phyloP scores from a whole-genome alignment of 1,140 invertebrate genomes.

The Radopholus similis region DNA sequence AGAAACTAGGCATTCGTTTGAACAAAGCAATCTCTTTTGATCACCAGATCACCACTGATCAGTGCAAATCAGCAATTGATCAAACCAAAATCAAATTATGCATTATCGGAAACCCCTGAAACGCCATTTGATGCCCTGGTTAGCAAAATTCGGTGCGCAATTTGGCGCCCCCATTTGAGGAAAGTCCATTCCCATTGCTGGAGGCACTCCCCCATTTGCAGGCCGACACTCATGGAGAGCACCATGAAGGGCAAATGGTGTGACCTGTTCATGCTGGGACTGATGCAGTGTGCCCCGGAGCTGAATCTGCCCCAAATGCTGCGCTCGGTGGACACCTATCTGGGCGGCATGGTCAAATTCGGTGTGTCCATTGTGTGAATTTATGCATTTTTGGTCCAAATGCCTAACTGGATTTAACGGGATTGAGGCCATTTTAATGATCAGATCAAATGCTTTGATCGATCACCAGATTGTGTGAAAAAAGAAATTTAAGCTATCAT shows the following conservation, averaged over 20 bases:
- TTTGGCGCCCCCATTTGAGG: not conserved
- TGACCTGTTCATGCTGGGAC: constrained; percentile 82
- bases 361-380: constrained; percentile 50
- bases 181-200: too few species aligned
- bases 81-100: not conserved
- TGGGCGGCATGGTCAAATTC: constrained; percentile 61
- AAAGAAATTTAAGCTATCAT: too few species aligned
- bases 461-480: too few species aligned
- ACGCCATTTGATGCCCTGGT: not conserved
- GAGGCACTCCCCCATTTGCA: too few species aligned
- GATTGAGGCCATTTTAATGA: too few species aligned
- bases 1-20: not conserved
- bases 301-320: constrained; percentile 77
- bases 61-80: constrained; percentile 4
- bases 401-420: too few species aligned
- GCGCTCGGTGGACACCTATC: constrained; percentile 72
- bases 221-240: not conserved
- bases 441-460: too few species aligned
- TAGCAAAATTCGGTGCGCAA: not conserved
- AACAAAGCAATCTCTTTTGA: too few species aligned
- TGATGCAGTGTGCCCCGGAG: constrained; percentile 79
- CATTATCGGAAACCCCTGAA: not conserved
- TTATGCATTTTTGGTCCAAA: too few species aligned
- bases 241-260: constrained; percentile 74
- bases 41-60: too few species aligned